A percentile compares a stretch with the other conserved stretches of the same genome.
Conservation (phyloP, 2,113 vertebrate species). For the Paradoxurus hermaphroditus region DNA sequence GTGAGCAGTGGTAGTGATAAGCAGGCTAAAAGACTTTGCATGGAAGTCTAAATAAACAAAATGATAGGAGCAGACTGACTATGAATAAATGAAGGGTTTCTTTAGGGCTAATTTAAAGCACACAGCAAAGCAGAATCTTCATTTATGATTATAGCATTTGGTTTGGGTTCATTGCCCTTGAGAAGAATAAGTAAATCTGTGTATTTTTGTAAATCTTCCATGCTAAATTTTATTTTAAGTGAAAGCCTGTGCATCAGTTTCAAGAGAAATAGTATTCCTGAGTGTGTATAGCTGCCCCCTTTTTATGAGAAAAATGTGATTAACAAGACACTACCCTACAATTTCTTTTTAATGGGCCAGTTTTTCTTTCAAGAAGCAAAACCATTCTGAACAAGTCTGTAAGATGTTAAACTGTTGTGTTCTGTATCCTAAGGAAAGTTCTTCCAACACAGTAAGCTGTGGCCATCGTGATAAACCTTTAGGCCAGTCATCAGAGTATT, state of each 20-base stretch:
- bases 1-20: slow-evolving; percentile 2
- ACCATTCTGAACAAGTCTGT: background rate
- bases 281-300: background rate
- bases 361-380: slow-evolving; percentile 27
- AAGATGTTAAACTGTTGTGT: background rate
- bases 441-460: background rate
- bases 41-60: slow-evolving; percentile 62
- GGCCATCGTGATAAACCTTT: background rate
- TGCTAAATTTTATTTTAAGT: slow-evolving; percentile 30
- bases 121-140: slow-evolving; percentile 28
- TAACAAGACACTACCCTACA: background rate
- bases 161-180: slow-evolving; percentile 28
- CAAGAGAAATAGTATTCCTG: background rate
- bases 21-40: slow-evolving; percentile 10
- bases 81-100: slow-evolving; percentile 60
- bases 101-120: slow-evolving; percentile 52
- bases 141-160: slow-evolving; percentile 21
- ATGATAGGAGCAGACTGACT: slow-evolving; percentile 24
- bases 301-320: background rate
- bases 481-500: background rate
- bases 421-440: background rate
- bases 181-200: background rate
- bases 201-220: background rate
- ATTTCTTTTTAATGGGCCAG: background rate
- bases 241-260: background rate